Percentiles rank a stretch among this genome's conserved stretches.
These are phyloP conservation scores for Trididemnum nubilum DNA, from an alignment of 23 tunicate species.

Conservation along the genomic window DNA sequence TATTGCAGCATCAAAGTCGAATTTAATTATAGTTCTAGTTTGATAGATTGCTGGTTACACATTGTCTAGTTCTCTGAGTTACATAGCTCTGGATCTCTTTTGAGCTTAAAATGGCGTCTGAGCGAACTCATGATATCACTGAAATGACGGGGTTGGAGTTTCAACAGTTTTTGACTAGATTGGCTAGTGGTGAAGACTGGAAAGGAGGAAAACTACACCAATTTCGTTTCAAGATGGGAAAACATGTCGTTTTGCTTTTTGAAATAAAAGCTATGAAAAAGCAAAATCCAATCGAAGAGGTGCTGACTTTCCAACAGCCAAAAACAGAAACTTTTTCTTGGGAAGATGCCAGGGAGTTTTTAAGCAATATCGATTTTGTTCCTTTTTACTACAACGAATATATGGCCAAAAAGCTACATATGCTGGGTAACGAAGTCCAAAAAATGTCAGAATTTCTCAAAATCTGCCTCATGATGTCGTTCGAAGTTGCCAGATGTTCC, in stretches of 20 bases:
- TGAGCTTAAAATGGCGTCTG: background rate
- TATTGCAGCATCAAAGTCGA: too few species aligned
- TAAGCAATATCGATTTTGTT: background rate
- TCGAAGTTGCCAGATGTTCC: conserved; percentile 8
- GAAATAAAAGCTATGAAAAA: conserved; percentile 16
- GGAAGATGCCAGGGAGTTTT: background rate
- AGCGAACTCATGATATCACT: background rate
- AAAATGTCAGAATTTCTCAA: background rate
- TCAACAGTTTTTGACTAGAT: background rate
- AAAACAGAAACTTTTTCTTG: background rate
- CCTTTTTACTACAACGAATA: background rate
- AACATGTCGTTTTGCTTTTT: background rate
- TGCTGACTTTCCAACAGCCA: background rate
- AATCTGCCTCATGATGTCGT: conserved; percentile 5
- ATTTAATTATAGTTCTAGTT: too few species aligned
- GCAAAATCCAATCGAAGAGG: conserved; percentile 22
- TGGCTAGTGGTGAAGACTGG: background rate
- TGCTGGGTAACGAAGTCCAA: background rate
- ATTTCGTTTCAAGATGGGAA: conserved; percentile 4
- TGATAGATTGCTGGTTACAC: too few species aligned
- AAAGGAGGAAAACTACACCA: conserved; percentile 19
- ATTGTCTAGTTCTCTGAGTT: too few species aligned
- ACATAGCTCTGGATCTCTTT: too few species aligned
- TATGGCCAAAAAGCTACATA: background rate
- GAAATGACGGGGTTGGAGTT: background rate